Percentiles rank a stretch among this genome's conserved stretches.
Evolutionary conservation across 2,113 vertebrate species (phyloP).

Genomic region (Piliocolobus tephrosceles): DNA sequence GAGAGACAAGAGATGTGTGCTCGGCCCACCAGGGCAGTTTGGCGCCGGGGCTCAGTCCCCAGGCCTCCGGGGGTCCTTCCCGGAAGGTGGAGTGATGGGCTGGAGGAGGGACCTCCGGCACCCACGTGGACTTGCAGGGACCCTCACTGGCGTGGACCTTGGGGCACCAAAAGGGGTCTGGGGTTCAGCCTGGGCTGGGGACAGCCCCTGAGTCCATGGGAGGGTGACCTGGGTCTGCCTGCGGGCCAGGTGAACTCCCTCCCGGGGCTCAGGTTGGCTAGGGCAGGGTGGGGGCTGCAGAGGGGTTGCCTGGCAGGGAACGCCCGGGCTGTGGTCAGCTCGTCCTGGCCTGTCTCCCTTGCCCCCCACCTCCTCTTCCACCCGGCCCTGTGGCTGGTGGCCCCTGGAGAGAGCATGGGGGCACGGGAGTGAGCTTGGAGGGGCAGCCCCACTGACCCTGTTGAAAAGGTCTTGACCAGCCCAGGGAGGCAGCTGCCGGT

Average conservation of each 20-base stretch:
- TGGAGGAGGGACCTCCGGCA: accelerated
- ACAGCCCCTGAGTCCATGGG: background rate
- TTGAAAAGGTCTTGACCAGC: background rate
- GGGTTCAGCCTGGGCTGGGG: background rate
- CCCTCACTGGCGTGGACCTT: background rate
- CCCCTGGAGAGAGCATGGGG: too few relatives aligned
- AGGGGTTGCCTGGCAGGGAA: accelerated
- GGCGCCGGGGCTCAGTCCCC: background rate
- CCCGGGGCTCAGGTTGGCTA: accelerated
- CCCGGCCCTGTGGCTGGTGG: accelerated
- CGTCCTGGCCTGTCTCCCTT: too few relatives aligned
- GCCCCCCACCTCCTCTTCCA: background rate
- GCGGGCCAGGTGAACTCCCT: background rate
- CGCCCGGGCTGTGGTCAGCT: too few relatives aligned
- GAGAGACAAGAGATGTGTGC: background rate
- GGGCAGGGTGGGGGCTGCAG: background rate
- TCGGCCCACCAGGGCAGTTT: accelerated
- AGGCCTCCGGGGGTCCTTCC: background rate
- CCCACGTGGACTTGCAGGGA: accelerated
- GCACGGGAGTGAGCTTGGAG: background rate
- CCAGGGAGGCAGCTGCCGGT: background rate
- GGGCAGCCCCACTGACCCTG: background rate
- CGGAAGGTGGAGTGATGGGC: background rate
- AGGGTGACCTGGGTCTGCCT: background rate
- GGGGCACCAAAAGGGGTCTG: background rate